Evolutionary conservation across 1,140 invertebrate genomes (phyloP), one percentile per base, ranked within the genome.

Genomic region (Lasioglossum baleicum): DNA sequence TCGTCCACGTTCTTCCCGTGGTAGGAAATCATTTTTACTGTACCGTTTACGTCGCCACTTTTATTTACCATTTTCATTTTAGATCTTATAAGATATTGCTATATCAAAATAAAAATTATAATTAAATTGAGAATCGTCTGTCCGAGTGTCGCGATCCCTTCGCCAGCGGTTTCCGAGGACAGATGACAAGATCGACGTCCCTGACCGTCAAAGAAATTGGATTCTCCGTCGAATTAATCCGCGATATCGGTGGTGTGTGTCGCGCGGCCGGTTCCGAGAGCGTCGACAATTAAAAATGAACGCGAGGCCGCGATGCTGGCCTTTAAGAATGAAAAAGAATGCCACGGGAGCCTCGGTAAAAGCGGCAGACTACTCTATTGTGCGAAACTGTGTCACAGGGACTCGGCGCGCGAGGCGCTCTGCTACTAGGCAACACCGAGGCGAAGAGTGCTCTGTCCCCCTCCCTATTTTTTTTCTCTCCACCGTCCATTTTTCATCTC

Each of bases 341-440:
- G 42, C 42, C 44, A 20, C 26, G 51, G 51, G 51, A 65, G 51
- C 13, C 44, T 42, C 44, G 75, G n/a, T 66, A 42, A 72, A 78
- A 78, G 60, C 75, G 22, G 73, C 22, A 17, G 75, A 78, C 75
- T 70, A 75, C n/a, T 81, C 80, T 51, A 81, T 81, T 81, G 80
- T 81, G 61, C 66, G 66, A 81, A 81, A 81, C 75, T 81, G 68
- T 81, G 80, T 81, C 80, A 81, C 80, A 78, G 75, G 73, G 60
- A 70, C 75, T 69, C 61, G 78, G 22, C 51, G 48, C 56, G 44
- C 75, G 42, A 48, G 10, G 44, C 44, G 10, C 44, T 10, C 10
- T 3, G 44, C 35, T 35, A 35, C 40, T 20, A 67, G 64, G 44
- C 35, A 66, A 61, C 67, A 65, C 60, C 65, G 35, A 51, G 63